Conservation (phyloP, 2,113 vertebrate species). For the Sinocyclocheilus anophthalmus region DNA sequence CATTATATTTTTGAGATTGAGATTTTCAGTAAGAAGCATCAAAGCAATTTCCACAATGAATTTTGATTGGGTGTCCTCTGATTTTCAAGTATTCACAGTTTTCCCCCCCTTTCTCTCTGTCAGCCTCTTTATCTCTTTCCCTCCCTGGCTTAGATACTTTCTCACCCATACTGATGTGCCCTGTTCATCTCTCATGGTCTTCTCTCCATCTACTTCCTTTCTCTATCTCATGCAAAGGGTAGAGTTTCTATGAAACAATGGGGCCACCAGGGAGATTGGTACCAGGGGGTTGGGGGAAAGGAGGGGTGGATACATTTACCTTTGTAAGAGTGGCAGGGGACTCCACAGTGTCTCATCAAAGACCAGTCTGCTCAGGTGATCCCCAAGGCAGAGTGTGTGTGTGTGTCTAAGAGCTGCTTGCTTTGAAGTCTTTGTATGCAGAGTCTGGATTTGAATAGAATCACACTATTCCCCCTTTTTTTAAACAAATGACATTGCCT, state of each 20-base stretch:
- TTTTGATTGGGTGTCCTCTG: background rate
- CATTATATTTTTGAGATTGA: background rate
- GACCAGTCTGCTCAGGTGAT: constrained; percentile 38
- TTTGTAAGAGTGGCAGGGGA: constrained; percentile 30
- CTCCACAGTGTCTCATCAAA: constrained; percentile 47
- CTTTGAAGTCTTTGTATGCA: constrained; percentile 58
- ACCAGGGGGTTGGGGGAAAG: constrained; percentile 32
- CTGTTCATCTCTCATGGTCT: constrained; percentile 28
- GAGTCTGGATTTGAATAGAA: constrained; percentile 51
- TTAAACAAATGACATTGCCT: constrained; percentile 53
- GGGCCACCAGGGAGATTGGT: constrained; percentile 24
- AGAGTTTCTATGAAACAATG: constrained; percentile 52
- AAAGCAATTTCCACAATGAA: background rate
- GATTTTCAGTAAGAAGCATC: background rate
- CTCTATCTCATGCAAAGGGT: constrained; percentile 57
- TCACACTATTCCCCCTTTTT: constrained; percentile 47
- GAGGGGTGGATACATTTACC: constrained; percentile 24
- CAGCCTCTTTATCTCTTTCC: constrained; percentile 15
- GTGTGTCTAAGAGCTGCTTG: constrained; percentile 39
- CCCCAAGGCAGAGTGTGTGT: constrained; percentile 3
- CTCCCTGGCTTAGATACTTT: constrained; percentile 37
- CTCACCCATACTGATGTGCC: constrained; percentile 39
- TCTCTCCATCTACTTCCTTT: constrained; percentile 48
- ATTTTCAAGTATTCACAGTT: background rate
- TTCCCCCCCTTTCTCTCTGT: background rate